These are phyloP conservation scores for Alfaro cultratus DNA, from an alignment of 2,797 vertebrate genomes.

Conservation along the genomic window DNA sequence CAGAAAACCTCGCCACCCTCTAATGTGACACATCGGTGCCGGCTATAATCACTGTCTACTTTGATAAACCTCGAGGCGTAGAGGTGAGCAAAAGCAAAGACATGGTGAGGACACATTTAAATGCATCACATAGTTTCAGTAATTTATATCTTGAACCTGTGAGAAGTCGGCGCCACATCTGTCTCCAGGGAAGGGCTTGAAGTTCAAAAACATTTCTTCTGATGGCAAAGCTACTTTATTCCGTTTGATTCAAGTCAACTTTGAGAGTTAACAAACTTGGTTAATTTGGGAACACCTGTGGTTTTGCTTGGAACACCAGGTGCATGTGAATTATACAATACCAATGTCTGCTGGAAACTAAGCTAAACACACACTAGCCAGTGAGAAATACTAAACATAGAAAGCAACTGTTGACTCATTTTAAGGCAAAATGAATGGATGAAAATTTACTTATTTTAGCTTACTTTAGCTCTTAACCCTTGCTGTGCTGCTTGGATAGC, in stretches of 20 bases:
- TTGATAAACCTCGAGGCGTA: not conserved
- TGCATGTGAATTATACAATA: conserved; percentile 2
- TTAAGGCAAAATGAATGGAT: not conserved
- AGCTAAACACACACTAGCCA: not conserved
- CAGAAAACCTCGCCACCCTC: conserved; percentile 20
- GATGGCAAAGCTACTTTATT: not conserved
- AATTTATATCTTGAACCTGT: conserved; percentile 4
- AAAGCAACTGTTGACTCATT: not conserved
- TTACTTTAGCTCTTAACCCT: too few species aligned
- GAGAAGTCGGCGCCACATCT: not conserved
- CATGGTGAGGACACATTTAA: not conserved
- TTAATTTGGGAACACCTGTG: conserved; percentile 15
- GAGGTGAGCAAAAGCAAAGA: conserved; percentile 11
- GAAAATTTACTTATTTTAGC: not conserved
- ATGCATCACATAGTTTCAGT: not conserved
- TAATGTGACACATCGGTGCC: not conserved
- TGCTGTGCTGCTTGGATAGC: not conserved
- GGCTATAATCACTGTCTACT: conserved; percentile 12
- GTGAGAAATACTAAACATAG: not conserved
- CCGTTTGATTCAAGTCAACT: conserved; percentile 9
- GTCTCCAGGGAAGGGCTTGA: conserved; percentile 1
- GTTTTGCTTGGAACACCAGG: not conserved
- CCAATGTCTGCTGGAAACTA: not conserved
- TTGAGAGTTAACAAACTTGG: not conserved
- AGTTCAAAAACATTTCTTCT: conserved; percentile 9